Conservation (phyloP, 2,888 invertebrate species). For the Ophion ventricosus region DNA sequence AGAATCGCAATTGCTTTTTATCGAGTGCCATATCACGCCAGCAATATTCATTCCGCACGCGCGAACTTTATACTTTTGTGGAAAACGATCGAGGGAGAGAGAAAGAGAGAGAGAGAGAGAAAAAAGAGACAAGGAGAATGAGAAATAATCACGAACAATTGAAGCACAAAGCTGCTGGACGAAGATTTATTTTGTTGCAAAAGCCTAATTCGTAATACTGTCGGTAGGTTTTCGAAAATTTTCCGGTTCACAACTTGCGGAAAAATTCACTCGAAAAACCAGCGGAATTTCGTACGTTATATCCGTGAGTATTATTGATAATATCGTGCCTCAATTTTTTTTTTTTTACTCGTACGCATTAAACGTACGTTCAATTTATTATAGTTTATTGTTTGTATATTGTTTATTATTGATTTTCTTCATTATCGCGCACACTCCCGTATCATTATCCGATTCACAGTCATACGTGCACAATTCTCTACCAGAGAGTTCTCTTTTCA, state of each 20-base stretch:
- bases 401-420: background rate
- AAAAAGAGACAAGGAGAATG: background rate
- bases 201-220: constrained; percentile 7
- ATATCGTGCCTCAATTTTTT: background rate
- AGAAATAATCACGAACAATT: constrained; percentile 1
- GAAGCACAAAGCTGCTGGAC: background rate
- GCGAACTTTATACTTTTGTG: constrained; percentile 34
- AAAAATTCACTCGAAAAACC: constrained; percentile 3
- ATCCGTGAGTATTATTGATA: no score
- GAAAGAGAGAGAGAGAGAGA: background rate
- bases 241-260: background rate
- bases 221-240: background rate
- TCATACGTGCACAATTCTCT: background rate
- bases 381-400: background rate
- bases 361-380: background rate
- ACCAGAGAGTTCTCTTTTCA: background rate
- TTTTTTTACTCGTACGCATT: background rate
- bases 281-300: background rate
- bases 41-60: constrained; percentile 19
- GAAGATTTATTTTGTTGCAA: background rate
- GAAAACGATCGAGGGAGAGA: background rate
- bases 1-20: constrained; percentile 40
- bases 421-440: constrained; percentile 48
- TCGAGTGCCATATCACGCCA: constrained; percentile 54
- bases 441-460: constrained; percentile 35